Percentiles rank a stretch among this genome's conserved stretches.
Conservation (phyloP, 2,113 vertebrate genomes). For the Grammomys surdaster region DNA sequence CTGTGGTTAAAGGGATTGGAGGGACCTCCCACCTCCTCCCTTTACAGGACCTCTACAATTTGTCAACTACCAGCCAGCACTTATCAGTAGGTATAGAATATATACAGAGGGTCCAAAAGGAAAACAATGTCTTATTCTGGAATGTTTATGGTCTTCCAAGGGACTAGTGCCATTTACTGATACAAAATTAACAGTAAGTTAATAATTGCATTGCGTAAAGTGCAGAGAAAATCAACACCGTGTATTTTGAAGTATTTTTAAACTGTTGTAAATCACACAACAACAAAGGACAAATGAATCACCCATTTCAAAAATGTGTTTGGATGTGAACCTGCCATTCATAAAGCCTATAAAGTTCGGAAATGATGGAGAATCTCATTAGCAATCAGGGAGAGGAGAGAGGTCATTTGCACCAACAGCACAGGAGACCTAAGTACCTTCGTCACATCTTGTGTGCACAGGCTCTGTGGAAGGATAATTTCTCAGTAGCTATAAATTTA, state of each 20-base stretch:
- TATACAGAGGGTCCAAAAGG: constrained; percentile 25
- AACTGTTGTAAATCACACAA: neutral
- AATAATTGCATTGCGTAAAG: neutral
- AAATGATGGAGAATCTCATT: neutral
- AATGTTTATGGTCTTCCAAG: constrained; percentile 45
- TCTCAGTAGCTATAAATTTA: neutral
- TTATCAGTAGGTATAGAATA: neutral
- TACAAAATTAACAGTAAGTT: constrained; percentile 45
- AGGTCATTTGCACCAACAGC: neutral
- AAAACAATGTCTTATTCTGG: constrained; percentile 48
- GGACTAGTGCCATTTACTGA: neutral
- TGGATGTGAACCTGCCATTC: neutral
- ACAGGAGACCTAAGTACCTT: neutral
- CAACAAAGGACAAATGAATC: neutral
- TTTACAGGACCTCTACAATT: neutral
- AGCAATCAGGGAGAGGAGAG: neutral
- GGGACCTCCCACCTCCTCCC: neutral
- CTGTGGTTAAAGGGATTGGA: neutral
- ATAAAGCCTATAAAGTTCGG: neutral
- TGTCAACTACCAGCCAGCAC: neutral
- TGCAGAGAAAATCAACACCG: neutral
- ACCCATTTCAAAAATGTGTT: neutral
- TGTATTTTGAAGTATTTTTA: neutral
- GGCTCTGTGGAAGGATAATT: neutral
- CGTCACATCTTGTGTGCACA: accelerated